Evolutionary conservation across 2,888 invertebrate species (phyloP), one percentile per base, ranked within the genome.

Genomic region (Drosophila rubida): DNA sequence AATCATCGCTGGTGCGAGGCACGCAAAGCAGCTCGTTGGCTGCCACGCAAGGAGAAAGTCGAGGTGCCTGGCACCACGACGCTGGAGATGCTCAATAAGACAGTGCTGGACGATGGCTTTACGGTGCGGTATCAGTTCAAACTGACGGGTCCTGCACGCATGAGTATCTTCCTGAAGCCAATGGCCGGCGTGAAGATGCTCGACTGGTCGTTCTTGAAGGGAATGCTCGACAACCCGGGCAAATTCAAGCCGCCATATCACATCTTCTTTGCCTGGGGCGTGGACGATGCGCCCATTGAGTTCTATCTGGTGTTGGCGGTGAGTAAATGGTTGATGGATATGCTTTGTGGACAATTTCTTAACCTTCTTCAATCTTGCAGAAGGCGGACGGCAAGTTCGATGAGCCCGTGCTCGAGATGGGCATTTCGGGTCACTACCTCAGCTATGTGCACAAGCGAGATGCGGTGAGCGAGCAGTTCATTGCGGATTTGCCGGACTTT

Each of bases 401-500:
- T 27, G 74, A 69, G 11, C 81, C 89, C 2, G 68, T 81, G 8
- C 81, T 90, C 32, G 92, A 93, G 67, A 75, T 94, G 30, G 93
- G 92, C 9, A 86, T 93, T 16, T 90, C 91, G 11, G 93, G 92
- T 0, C 93, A 93, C 78, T 93, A 92, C 68, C 82, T 93, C 0
- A 93, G 93, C 68, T 91, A 91, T 14, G 89, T 92, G 30, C 91
- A 92, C 60, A 79, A 86, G 4, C 90, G 92, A 61, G 93, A 93
- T 19, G 85, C 89, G 2, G 89, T 92, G 30, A 93, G 92, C 72
- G 62, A 90, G 44, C 71, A 90, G 25, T 92, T 94, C 69, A 78
- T 94, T 50, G 79, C 87, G n/a, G 89, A 91, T 72, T 92, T 94
- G 75, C 94, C 94, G 0, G 83, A 92, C 23, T 94, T 93, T 92